These are phyloP conservation scores for Hydrolagus colliei DNA, from an alignment of 2,797 vertebrate species.

Conservation along the genomic window DNA sequence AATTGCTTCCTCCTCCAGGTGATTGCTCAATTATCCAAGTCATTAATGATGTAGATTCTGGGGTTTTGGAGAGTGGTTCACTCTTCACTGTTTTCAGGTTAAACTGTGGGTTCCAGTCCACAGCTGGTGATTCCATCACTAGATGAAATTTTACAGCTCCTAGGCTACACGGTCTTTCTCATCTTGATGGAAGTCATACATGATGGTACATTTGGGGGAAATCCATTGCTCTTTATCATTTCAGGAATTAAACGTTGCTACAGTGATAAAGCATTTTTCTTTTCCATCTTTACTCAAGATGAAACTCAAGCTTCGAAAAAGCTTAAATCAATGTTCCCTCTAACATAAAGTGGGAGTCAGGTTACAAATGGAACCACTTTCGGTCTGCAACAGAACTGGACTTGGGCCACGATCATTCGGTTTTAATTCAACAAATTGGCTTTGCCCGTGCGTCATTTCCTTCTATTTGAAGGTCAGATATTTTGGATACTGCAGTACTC, in stretches of 20 bases:
- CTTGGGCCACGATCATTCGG: background rate
- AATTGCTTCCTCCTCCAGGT: background rate
- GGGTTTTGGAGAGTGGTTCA: background rate
- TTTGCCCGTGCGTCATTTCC: slow-evolving; percentile 10
- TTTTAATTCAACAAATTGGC: background rate
- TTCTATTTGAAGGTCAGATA: slow-evolving; percentile 14
- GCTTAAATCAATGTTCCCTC: background rate
- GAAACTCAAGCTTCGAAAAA: background rate
- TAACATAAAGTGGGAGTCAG: background rate
- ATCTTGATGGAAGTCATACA: background rate
- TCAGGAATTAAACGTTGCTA: background rate
- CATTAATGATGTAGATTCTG: background rate
- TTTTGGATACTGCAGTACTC: background rate
- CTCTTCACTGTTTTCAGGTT: background rate
- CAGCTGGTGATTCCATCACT: background rate
- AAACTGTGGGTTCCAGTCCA: background rate
- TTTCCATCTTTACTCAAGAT: background rate
- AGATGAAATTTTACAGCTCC: background rate
- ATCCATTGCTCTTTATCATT: too few species aligned
- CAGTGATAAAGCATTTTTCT: background rate
- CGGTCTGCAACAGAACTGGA: background rate
- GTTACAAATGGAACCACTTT: background rate
- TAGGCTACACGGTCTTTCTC: background rate
- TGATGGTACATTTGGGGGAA: background rate
- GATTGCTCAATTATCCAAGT: background rate